Conservation (phyloP, 2,888 invertebrate genomes). For the Coleophora deauratella region DNA sequence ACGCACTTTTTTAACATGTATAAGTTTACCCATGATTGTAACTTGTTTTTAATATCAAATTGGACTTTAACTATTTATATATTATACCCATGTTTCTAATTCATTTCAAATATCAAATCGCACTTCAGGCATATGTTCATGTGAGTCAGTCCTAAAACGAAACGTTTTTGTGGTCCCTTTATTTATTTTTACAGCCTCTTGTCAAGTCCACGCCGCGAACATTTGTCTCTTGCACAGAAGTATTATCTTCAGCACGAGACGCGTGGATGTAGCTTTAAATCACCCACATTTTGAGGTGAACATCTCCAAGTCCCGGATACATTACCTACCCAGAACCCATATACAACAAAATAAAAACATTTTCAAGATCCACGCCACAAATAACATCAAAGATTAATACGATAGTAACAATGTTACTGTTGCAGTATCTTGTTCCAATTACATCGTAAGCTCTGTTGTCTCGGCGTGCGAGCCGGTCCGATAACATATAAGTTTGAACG, state of each 20-base stretch:
- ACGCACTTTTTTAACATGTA: too few species aligned
- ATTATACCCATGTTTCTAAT: too few species aligned
- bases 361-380: too few species aligned
- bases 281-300: conserved; percentile 28
- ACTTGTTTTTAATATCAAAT: too few species aligned
- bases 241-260: conserved; percentile 44
- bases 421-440: not conserved
- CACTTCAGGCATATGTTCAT: conserved; percentile 23
- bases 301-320: conserved; percentile 17
- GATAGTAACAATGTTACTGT: too few species aligned
- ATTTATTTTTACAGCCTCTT: conserved; percentile 12
- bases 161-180: conserved; percentile 28
- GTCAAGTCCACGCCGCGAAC: conserved; percentile 22
- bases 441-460: not conserved
- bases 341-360: not conserved
- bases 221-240: conserved; percentile 46
- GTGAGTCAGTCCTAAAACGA: conserved; percentile 26
- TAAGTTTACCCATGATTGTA: too few species aligned
- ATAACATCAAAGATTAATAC: too few species aligned
- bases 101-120: too few species aligned
- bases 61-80: too few species aligned
- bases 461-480: not conserved
- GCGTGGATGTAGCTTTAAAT: conserved; percentile 36
- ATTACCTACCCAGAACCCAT: not conserved
- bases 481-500: conserved; percentile 9